A percentile compares a stretch with the other conserved stretches of the same genome.
Evolutionary conservation across 1,140 invertebrate genomes (phyloP).

Genomic region (Bilobella aurantiaca): DNA sequence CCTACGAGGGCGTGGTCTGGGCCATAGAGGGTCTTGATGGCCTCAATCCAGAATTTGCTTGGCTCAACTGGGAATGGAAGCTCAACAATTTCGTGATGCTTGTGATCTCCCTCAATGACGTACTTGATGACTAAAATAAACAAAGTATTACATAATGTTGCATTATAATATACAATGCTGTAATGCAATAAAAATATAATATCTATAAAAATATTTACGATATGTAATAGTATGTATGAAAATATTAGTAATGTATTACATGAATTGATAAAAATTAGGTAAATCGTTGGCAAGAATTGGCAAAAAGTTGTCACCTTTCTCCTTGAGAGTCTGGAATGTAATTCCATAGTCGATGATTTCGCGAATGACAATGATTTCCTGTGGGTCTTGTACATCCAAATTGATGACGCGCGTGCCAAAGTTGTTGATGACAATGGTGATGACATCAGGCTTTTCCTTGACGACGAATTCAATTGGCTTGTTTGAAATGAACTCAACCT

Average conservation of each 20-base stretch:
- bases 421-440: not conserved
- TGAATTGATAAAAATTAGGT: no score
- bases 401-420: not conserved
- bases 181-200: no score
- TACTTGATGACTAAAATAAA: not conserved
- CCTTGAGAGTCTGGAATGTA: not conserved
- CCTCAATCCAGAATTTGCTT: not conserved
- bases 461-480: not conserved
- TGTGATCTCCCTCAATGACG: not conserved
- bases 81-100: not conserved
- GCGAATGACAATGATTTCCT: not conserved
- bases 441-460: not conserved
- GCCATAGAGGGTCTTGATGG: not conserved
- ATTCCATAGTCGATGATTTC: not conserved
- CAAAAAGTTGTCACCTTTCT: no score
- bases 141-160: no score
- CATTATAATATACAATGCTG: no score
- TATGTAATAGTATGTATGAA: no score
- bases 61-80: not conserved
- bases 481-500: not conserved
- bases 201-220: no score
- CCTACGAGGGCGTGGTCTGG: not conserved
- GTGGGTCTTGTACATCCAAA: not conserved
- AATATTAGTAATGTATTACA: no score
- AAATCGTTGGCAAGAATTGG: no score